These are phyloP conservation scores for Apodemia hepburni DNA, from an alignment of 2,888 invertebrate genomes.

Conservation along the genomic window DNA sequence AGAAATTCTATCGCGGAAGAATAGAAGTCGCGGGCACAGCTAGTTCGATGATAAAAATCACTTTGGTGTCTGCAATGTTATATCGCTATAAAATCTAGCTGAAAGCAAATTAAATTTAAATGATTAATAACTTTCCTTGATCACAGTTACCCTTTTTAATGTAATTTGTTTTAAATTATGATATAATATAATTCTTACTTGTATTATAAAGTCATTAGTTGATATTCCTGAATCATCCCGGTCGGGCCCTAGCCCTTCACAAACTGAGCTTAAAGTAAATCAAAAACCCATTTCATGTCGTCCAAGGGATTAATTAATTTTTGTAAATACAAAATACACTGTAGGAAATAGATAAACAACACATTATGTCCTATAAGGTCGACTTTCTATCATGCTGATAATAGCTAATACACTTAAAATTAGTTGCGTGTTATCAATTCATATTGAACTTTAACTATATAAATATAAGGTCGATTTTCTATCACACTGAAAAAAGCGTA, in stretches of 20 bases:
- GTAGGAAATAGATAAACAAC: too few species aligned
- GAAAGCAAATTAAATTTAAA: neutral
- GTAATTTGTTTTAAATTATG: neutral
- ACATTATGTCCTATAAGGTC: too few species aligned
- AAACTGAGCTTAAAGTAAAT: neutral
- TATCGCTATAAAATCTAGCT: neutral
- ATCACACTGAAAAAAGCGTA: too few species aligned
- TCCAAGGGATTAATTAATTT: neutral
- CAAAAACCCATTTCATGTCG: neutral
- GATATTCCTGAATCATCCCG: neutral
- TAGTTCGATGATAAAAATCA: too few species aligned
- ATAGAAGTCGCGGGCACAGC: too few species aligned
- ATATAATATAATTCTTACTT: neutral
- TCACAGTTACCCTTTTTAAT: slow-evolving; percentile 11
- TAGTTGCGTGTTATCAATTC: too few species aligned
- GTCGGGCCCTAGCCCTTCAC: neutral
- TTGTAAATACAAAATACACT: neutral
- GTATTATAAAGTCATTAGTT: slow-evolving; percentile 11
- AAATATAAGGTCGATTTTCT: too few species aligned
- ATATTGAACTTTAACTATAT: too few species aligned
- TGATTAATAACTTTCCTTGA: slow-evolving; percentile 6
- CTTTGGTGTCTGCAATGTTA: too few species aligned
- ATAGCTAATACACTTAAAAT: too few species aligned
- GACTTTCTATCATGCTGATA: too few species aligned
- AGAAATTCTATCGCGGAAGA: too few species aligned